A percentile compares a stretch with the other conserved stretches of the same genome.
Evolutionary conservation across 2,113 vertebrate species (phyloP).

Genomic region (Diadophis punctatus): DNA sequence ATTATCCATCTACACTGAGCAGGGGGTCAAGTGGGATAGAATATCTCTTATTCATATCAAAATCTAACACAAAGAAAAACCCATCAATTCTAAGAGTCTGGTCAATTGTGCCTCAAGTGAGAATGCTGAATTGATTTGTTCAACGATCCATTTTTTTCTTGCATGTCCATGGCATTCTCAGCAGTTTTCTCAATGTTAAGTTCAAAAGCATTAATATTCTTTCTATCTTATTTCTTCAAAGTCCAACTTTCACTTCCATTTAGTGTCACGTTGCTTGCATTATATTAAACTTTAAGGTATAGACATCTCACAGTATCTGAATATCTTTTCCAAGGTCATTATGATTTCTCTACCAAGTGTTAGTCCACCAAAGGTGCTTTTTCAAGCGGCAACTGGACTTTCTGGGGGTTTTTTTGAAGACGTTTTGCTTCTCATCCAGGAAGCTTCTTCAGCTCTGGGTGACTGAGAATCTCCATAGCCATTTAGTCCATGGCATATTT

Average conservation of each 20-base stretch:
- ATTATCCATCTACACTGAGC: background rate
- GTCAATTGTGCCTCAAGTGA: background rate
- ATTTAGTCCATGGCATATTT: background rate
- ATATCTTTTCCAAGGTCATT: background rate
- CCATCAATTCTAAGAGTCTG: background rate
- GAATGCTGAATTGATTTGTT: background rate
- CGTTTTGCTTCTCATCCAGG: too few relatives aligned
- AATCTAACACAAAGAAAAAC: background rate
- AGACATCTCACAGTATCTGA: background rate
- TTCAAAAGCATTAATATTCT: background rate
- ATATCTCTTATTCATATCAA: background rate
- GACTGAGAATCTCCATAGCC: too few relatives aligned
- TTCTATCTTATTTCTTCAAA: background rate
- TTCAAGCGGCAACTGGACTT: too few relatives aligned
- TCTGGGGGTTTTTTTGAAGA: too few relatives aligned
- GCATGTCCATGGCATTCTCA: background rate
- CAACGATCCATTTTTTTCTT: background rate
- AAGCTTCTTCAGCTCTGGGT: too few relatives aligned
- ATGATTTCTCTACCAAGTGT: background rate
- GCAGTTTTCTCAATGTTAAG: background rate
- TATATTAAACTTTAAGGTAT: background rate
- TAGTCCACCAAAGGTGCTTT: background rate
- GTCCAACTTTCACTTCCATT: background rate
- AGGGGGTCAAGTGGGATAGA: background rate
- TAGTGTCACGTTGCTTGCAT: background rate